These are phyloP conservation scores for Eriocheir sinensis DNA, from an alignment of 1,140 invertebrate genomes.

Conservation along the genomic window DNA sequence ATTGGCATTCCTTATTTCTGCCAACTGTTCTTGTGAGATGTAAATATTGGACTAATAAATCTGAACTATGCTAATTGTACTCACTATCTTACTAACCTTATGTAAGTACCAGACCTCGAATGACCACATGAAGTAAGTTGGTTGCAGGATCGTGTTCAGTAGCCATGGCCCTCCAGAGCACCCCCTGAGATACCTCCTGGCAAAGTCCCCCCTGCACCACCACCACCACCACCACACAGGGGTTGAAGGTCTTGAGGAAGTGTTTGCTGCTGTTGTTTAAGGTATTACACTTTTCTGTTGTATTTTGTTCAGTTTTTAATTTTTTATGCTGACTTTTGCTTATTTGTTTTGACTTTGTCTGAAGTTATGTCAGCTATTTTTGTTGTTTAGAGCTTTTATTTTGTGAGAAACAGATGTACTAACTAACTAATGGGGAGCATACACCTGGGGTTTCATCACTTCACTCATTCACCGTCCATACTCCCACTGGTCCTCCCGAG, in stretches of 20 bases:
- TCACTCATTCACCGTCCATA: no score
- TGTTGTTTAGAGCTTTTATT: no score
- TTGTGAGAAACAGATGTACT: no score
- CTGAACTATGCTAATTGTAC: neutral
- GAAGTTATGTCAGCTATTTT: no score
- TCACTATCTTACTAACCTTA: neutral
- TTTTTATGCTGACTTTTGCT: no score
- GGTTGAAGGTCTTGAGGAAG: neutral
- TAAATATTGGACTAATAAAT: no score
- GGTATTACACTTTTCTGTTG: neutral
- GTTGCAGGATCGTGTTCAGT: neutral
- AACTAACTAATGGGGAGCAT: no score
- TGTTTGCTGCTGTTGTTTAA: neutral
- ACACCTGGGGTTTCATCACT: no score
- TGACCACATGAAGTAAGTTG: neutral
- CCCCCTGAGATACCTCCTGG: no score
- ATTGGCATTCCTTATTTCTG: no score
- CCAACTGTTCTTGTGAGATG: neutral
- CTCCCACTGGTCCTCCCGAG: no score
- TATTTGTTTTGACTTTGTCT: no score
- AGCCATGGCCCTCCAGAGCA: neutral
- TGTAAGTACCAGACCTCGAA: neutral
- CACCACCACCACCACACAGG: neutral
- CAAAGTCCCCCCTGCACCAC: neutral
- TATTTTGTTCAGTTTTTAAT: neutral